Percentiles rank a stretch among this genome's conserved stretches.
These are phyloP conservation scores for Mionectes olivaceus DNA, from an alignment of 2,797 vertebrate species.

Conservation along the genomic window DNA sequence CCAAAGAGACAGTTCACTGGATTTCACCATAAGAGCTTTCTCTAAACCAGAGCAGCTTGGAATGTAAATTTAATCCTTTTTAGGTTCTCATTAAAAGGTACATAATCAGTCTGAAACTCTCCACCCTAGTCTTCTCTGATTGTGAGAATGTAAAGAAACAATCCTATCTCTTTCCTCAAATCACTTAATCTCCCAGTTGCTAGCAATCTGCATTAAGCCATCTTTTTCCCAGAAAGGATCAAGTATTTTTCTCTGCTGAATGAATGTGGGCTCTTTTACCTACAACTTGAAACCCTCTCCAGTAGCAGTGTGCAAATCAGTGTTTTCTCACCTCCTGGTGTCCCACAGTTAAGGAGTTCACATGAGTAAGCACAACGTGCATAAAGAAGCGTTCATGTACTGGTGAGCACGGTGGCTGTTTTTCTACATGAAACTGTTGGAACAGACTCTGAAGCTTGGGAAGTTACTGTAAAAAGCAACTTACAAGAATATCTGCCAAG, in stretches of 20 bases:
- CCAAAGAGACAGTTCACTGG: background rate
- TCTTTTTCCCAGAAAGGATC: background rate
- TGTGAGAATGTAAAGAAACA: background rate
- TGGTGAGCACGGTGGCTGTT: background rate
- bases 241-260: background rate
- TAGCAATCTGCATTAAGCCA: background rate
- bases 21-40: background rate
- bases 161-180: conserved; percentile 4
- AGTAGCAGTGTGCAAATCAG: background rate
- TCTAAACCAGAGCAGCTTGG: background rate
- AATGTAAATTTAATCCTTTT: conserved; percentile 23
- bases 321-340: background rate
- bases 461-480: background rate
- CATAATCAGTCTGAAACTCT: background rate
- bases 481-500: background rate
- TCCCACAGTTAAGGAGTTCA: background rate
- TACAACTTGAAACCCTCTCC: background rate
- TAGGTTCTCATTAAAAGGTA: conserved; percentile 20
- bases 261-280: background rate
- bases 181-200: background rate
- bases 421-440: background rate
- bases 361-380: background rate
- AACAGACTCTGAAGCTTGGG: background rate
- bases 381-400: background rate
- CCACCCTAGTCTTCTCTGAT: background rate